Evolutionary conservation across 2,797 vertebrate species (phyloP).

Genomic region (Sebastes dallii): DNA sequence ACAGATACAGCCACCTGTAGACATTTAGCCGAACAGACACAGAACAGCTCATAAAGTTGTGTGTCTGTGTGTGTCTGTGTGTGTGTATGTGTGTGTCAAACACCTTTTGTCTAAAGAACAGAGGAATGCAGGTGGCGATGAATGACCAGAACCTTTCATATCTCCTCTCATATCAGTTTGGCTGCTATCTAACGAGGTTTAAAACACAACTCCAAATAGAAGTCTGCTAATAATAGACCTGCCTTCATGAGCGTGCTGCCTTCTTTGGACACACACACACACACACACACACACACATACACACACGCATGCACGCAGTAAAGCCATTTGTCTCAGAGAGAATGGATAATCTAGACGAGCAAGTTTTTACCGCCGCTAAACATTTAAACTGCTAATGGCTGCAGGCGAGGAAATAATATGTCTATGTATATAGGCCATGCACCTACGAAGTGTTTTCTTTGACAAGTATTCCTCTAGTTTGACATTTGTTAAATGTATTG

Average conservation of each 20-base stretch:
- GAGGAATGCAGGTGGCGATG: neutral
- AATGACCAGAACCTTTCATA: slow-evolving; percentile 21
- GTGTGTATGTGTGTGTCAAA: neutral
- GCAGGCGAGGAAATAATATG: neutral
- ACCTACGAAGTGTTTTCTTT: neutral
- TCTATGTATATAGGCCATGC: neutral
- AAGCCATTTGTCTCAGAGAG: neutral
- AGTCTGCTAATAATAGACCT: neutral
- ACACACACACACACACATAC: neutral
- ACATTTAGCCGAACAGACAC: neutral
- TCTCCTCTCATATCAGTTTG: slow-evolving; percentile 33
- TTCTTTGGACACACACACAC: slow-evolving; percentile 5
- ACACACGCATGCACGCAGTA: neutral
- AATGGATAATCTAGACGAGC: slow-evolving; percentile 33
- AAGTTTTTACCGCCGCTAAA: slow-evolving; percentile 30
- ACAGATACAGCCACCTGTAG: neutral
- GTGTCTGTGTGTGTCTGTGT: neutral
- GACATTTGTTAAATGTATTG: neutral
- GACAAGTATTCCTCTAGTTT: neutral
- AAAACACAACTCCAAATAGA: neutral
- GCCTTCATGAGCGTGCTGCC: neutral
- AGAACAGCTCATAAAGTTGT: slow-evolving; percentile 7
- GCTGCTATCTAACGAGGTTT: neutral
- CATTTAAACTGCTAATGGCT: slow-evolving; percentile 15
- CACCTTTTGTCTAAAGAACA: slow-evolving; percentile 22